phyloP scores from a whole-genome alignment of 2,888 invertebrate species.

The Operophtera brumata region DNA sequence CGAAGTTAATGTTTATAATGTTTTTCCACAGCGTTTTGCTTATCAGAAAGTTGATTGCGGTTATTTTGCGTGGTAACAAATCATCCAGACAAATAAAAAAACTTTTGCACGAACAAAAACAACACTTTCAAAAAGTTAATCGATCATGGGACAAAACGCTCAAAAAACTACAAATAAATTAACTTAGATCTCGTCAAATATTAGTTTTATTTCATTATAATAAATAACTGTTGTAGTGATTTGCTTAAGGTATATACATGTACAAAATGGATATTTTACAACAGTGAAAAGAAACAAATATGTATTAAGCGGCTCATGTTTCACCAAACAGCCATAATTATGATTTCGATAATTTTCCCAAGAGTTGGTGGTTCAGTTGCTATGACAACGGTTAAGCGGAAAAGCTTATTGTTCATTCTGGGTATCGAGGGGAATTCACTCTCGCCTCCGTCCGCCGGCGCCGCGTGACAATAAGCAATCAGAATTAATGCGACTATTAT shows the following conservation, averaged over 20 bases:
- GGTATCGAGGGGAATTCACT: not conserved
- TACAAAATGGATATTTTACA: too few species aligned
- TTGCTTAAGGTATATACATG: too few species aligned
- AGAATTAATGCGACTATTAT: slow-evolving; percentile 16
- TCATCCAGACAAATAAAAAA: not conserved
- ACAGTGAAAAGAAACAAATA: too few species aligned
- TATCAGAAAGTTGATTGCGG: not conserved
- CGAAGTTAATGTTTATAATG: not conserved
- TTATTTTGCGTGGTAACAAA: not conserved
- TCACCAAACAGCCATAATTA: not conserved
- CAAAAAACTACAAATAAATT: too few species aligned
- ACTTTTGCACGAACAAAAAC: not conserved
- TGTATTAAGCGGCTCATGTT: not conserved
- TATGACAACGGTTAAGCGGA: not conserved
- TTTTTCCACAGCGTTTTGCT: not conserved
- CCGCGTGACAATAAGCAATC: slow-evolving; percentile 9
- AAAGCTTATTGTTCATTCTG: not conserved
- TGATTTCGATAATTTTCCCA: not conserved
- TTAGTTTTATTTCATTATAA: too few species aligned
- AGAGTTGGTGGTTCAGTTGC: not conserved
- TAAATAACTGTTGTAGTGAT: too few species aligned
- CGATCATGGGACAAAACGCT: too few species aligned
- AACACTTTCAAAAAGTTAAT: too few species aligned
- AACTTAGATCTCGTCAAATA: too few species aligned
- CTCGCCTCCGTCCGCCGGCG: not conserved